These are phyloP conservation scores for Achroia grisella DNA, from an alignment of 1,140 invertebrate species.

Conservation along the genomic window DNA sequence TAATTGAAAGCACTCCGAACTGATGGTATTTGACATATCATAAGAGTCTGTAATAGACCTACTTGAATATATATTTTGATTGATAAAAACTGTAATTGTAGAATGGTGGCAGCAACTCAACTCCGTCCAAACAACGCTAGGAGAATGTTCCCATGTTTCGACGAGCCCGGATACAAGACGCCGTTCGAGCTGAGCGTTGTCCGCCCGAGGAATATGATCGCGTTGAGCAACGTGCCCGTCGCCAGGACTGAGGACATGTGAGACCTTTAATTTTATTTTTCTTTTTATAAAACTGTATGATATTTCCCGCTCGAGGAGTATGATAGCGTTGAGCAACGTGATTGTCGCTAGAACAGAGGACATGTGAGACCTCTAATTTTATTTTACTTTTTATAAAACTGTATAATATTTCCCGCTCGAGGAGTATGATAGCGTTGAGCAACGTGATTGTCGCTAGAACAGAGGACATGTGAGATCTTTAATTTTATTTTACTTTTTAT, in stretches of 20 bases:
- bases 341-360: constrained; percentile 72
- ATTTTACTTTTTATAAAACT: too few relatives aligned
- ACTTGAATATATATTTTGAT: too few relatives aligned
- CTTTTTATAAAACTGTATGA: too few relatives aligned
- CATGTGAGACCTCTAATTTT: constrained; percentile 73
- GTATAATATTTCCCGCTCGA: too few relatives aligned
- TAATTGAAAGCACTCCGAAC: too few relatives aligned
- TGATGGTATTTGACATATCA: too few relatives aligned
- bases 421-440: constrained; percentile 75
- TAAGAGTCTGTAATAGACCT: too few relatives aligned
- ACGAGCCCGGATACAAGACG: constrained; percentile 90
- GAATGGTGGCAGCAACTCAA: constrained; percentile 79
- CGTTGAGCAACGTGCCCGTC: constrained; percentile 79
- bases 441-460: constrained; percentile 77
- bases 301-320: constrained; percentile 75
- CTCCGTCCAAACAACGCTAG: constrained; percentile 88
- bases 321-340: constrained; percentile 78
- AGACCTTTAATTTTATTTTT: constrained; percentile 37
- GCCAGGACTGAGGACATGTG: constrained; percentile 76
- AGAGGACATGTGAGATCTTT: constrained; percentile 75
- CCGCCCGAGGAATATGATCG: constrained; percentile 75
- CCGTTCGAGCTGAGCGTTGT: constrained; percentile 79
- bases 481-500: constrained; percentile 4
- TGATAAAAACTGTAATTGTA: too few relatives aligned
- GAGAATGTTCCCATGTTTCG: constrained; percentile 93